Base-by-base conservation (phyloP, 2,888 invertebrate genomes). In the Malthinus flaveolus region DNA sequence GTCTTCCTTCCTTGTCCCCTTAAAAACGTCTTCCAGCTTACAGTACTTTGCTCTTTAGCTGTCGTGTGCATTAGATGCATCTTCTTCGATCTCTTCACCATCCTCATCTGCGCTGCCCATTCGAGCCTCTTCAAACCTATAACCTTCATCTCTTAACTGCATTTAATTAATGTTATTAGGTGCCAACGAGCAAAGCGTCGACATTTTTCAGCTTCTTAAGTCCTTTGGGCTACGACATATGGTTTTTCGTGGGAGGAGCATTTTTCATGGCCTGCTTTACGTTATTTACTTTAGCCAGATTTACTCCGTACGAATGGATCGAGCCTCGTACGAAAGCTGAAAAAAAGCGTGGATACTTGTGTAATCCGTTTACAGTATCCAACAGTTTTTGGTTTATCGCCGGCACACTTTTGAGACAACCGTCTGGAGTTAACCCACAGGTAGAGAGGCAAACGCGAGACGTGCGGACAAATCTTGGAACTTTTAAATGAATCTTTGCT, bases 341-440 rank as follows among this genome's bases (percentile, higher is more conserved):
- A 73, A 49, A 82, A 79, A 68, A 65, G 36, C 56, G 65, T 11
- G 60, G 68, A 48, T 65, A 64, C 55, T 62, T 77, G 69, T 64
- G 83, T 79, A 76, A 87, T 84, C 83, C 85, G 68, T 85, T 88
- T 74, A 83, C 81, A 55, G 77, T 87, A 63, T 81, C 85, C 50
- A 87, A 87, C 75, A 83, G 84, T 67, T 82, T 87, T 70, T 87
- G 87, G 87, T 87, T 87, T 74, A 82, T 85, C 53, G 83, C 85
- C 9, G 87, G 87, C 13, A 86, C 86, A 2, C 78, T 88, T 49
- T 82, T 88, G 74, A 83, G 86, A 61, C 86, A 87, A 74, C 84
- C 84, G 55, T 82, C 83, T 12, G 83, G 82, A 49, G 76, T 83
- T 62, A 83, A 83, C 71, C 87, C 87, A 1, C 87, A 80, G 82